Conservation (phyloP, 2,113 vertebrate genomes). For the Collichthys lucidus region DNA sequence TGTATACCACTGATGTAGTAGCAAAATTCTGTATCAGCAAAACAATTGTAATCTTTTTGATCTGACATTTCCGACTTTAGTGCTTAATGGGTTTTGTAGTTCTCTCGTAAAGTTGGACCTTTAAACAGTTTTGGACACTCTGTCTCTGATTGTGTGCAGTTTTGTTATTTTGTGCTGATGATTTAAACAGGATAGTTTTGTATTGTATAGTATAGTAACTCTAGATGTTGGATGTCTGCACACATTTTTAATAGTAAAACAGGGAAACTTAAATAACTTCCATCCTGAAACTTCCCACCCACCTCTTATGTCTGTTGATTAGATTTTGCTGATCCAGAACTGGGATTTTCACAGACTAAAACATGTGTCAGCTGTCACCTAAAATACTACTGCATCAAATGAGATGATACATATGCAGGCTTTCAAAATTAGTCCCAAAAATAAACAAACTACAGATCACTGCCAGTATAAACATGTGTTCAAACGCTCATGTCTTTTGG, state of each 20-base stretch:
- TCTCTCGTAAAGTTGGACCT: neutral
- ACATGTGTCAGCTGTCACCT: slow-evolving; percentile 4
- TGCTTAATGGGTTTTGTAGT: neutral
- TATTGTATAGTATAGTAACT: neutral
- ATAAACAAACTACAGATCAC: slow-evolving; percentile 22
- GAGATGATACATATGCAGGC: neutral
- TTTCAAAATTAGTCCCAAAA: slow-evolving; percentile 15
- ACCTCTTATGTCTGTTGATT: slow-evolving; percentile 6
- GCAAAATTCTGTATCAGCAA: neutral
- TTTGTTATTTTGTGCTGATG: neutral
- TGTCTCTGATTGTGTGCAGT: too few species aligned
- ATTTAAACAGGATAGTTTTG: neutral
- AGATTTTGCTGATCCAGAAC: neutral
- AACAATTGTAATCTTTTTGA: neutral
- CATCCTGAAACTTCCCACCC: slow-evolving; percentile 10
- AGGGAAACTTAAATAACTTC: slow-evolving; percentile 7
- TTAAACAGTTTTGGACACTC: neutral
- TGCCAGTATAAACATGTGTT: slow-evolving; percentile 16
- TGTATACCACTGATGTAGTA: too few species aligned
- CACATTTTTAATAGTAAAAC: neutral
- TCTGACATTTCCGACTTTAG: too few species aligned
- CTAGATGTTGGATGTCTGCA: too few species aligned
- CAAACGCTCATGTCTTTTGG: slow-evolving; percentile 5
- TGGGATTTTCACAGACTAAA: neutral
- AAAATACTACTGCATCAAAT: neutral